A percentile compares a stretch with the other conserved stretches of the same genome.
These are phyloP conservation scores for Typhlichthys subterraneus DNA, from an alignment of 2,797 vertebrate genomes.

Conservation along the genomic window DNA sequence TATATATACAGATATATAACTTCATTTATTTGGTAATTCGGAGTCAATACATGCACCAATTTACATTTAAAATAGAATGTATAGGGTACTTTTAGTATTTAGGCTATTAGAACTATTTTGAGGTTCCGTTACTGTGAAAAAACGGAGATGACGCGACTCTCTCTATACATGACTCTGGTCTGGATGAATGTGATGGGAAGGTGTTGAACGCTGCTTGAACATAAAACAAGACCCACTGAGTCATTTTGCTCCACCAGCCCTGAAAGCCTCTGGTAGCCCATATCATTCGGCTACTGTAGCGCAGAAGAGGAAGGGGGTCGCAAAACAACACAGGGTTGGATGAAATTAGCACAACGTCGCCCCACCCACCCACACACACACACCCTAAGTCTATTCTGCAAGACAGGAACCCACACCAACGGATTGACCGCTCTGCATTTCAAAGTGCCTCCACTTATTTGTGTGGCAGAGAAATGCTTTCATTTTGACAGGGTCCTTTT, in stretches of 20 bases:
- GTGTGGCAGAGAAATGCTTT: conserved; percentile 37
- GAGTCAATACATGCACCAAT: too few species aligned
- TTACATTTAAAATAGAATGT: too few species aligned
- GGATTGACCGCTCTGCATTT: conserved; percentile 65
- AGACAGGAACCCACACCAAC: conserved; percentile 32
- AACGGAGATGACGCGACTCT: too few species aligned
- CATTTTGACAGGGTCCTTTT: conserved; percentile 39
- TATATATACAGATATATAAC: too few species aligned
- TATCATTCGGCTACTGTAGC: conserved; percentile 35
- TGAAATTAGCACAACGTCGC: conserved; percentile 50
- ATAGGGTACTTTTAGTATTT: too few species aligned
- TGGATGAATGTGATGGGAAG: conserved; percentile 79
- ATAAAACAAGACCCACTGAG: conserved; percentile 63
- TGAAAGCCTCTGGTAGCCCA: conserved; percentile 63
- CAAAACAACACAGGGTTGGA: conserved; percentile 32
- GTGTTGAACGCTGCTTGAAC: conserved; percentile 76
- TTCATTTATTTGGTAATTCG: too few species aligned
- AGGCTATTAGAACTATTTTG: too few species aligned
- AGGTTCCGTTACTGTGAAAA: too few species aligned
- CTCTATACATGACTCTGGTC: conserved; percentile 37
- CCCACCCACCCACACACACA: conserved; percentile 3
- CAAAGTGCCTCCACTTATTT: conserved; percentile 58
- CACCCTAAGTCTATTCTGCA: conserved; percentile 32
- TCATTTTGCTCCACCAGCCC: conserved; percentile 57
- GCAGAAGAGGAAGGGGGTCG: conserved; percentile 45